phyloP scores from a whole-genome alignment of 2,888 invertebrate species.

The Sicus ferrugineus region DNA sequence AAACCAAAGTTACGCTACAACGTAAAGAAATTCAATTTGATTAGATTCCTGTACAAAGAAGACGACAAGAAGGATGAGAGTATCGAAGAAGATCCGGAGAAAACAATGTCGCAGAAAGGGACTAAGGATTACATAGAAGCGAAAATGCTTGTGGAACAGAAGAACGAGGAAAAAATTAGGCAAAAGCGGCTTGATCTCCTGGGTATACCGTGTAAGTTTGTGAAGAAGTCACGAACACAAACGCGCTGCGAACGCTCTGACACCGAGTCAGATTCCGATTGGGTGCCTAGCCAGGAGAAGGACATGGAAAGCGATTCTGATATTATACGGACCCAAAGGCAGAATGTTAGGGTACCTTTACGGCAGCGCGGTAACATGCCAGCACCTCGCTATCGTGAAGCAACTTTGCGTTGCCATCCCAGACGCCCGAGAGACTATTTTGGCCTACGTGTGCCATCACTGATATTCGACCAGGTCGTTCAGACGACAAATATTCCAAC shows the following conservation, averaged over 20 bases:
- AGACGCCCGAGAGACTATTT: conserved; percentile 52
- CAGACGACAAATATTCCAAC: conserved; percentile 46
- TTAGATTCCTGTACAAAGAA: conserved; percentile 52
- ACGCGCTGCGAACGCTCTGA: conserved; percentile 50
- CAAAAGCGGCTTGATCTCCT: conserved; percentile 50
- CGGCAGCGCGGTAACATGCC: conserved; percentile 57
- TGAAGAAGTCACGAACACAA: conserved; percentile 45
- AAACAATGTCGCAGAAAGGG: conserved; percentile 43
- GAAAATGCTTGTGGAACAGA: conserved; percentile 44
- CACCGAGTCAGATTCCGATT: conserved; percentile 49
- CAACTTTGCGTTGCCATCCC: conserved; percentile 56
- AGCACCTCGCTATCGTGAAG: conserved; percentile 56
- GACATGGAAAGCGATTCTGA: conserved; percentile 12
- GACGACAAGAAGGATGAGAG: conserved; percentile 32
- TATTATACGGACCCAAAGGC: background rate
- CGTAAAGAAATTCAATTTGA: conserved; percentile 61
- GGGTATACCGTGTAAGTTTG: conserved; percentile 51
- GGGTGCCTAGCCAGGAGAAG: conserved; percentile 54
- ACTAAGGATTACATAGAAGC: conserved; percentile 53
- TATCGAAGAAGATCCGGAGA: conserved; percentile 39
- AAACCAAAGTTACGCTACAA: conserved; percentile 53
- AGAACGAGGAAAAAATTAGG: conserved; percentile 44
- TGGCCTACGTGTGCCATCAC: conserved; percentile 49
- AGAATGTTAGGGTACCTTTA: conserved; percentile 35
- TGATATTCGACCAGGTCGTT: conserved; percentile 49